Percentiles rank a stretch among this genome's conserved stretches.
phyloP scores from a whole-genome alignment of 2,113 vertebrate genomes.

The Cyprinodon tularosa region DNA sequence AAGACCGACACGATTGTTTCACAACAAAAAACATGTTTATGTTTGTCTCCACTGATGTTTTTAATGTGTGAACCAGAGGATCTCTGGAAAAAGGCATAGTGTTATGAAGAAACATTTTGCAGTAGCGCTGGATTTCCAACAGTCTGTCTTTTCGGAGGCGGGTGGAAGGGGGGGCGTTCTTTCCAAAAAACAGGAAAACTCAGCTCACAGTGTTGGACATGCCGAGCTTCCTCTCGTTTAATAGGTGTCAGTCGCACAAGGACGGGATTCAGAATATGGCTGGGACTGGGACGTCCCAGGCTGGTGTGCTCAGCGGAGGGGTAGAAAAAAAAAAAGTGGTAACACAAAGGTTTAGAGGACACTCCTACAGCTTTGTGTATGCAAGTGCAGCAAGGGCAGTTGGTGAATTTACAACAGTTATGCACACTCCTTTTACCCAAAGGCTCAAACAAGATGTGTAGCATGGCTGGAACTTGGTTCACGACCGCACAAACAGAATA shows the following conservation, averaged over 20 bases:
- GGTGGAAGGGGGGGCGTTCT: conserved; percentile 7
- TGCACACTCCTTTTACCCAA: conserved; percentile 17
- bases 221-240: conserved; percentile 24
- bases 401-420: conserved; percentile 47
- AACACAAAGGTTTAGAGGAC: conserved; percentile 43
- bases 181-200: conserved; percentile 36
- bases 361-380: conserved; percentile 51
- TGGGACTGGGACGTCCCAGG: conserved; percentile 33
- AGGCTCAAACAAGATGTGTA: conserved; percentile 42
- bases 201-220: conserved; percentile 25
- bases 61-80: conserved; percentile 34
- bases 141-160: conserved; percentile 39
- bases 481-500: conserved; percentile 18
- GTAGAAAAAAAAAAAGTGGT: conserved; percentile 6
- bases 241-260: conserved; percentile 33
- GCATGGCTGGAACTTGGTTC: conserved; percentile 39
- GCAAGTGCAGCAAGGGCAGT: conserved; percentile 53
- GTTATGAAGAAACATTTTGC: conserved; percentile 55
- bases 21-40: conserved; percentile 25
- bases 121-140: conserved; percentile 42
- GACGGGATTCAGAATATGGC: conserved; percentile 17
- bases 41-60: conserved; percentile 16
- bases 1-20: conserved; percentile 6
- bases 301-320: conserved; percentile 22
- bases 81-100: conserved; percentile 54